These are phyloP conservation scores for Micromesistius poutassou DNA, from an alignment of 2,797 vertebrate species.

Conservation along the genomic window DNA sequence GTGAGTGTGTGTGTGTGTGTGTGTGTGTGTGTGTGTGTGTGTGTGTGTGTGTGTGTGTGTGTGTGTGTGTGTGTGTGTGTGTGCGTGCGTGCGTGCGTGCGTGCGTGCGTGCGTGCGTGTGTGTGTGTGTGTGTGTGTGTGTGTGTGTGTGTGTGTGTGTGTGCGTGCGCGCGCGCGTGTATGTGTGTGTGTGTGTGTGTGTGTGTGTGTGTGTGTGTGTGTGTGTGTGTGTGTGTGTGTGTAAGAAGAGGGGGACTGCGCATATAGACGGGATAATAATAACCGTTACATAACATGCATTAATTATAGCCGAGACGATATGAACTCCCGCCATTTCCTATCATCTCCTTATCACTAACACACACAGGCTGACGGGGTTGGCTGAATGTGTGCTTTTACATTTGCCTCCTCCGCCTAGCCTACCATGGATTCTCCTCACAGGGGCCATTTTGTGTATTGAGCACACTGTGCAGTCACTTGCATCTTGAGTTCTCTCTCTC, in stretches of 20 bases:
- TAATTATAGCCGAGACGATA: background rate
- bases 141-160: conserved; percentile 6
- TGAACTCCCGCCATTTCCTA: background rate
- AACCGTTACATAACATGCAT: background rate
- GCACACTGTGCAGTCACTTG: conserved; percentile 19
- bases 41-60: conserved; percentile 19
- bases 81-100: conserved; percentile 24
- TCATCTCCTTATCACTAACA: background rate
- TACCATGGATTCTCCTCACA: conserved; percentile 48
- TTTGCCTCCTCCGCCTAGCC: conserved; percentile 18
- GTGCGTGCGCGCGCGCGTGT: background rate
- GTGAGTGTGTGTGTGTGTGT: background rate
- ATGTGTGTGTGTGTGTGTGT: conserved; percentile 28
- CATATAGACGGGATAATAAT: background rate
- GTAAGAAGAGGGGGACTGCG: background rate
- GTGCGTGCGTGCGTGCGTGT: background rate
- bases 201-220: conserved; percentile 20
- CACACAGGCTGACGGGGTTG: background rate
- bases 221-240: background rate
- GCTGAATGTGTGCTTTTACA: background rate
- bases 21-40: conserved; percentile 25
- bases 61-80: conserved; percentile 10
- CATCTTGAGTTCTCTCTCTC: conserved; percentile 4
- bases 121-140: conserved; percentile 20
- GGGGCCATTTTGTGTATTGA: conserved; percentile 67